Evolutionary conservation across 2,113 vertebrate genomes (phyloP), one percentile per base, ranked within the genome.

Genomic region (Entelurus aequoreus): DNA sequence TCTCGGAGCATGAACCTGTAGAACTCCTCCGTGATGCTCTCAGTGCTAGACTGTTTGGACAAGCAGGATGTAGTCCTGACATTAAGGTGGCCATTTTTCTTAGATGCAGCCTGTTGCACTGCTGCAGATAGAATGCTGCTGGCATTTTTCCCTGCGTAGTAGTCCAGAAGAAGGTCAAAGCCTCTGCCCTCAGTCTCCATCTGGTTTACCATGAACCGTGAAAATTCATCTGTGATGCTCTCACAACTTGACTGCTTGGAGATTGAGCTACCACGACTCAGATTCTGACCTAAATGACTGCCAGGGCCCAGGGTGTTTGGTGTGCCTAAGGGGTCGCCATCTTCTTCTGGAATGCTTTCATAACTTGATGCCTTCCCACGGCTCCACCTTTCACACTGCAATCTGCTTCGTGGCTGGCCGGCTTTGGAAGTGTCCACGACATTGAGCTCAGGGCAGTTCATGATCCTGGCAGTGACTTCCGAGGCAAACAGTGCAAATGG

Each of bases 201-300:
- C 81, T 99, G 96, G 83, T 94, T 98, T 40, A 99, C 94, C 94
- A 99, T 99, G 86, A 98, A 99, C 54, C 93, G 90, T 57, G 96
- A 98, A 82, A 99, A 99, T 82, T 99, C 96, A 55, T 99, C 96
- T 0, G 94, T 96, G 84, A 99, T 98, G 80, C 96, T 99, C 83
- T 99, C 96, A 51, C 96, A 99, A 65, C 96, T 99, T 2, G 96
- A 99, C 79, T 99, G 96, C 75, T 99, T 99, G 49, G 96, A 99
- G 71, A 99, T 92, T 0, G 96, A 99, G 82, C 95, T 94, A n/a
- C 93, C 93, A 48, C 93, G 89, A 74, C 96, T 99, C 36, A 92
- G 74, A 2, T 95, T 88, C 60, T 94, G 94, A 56, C 96, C 95
- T 21, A 96, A 80, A 14, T 90, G 82, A 44, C 75, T 93, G 58